Percentiles rank a stretch among this genome's conserved stretches.
Conservation (phyloP, 2,113 vertebrate genomes). For the Pelodiscus sinensis region DNA sequence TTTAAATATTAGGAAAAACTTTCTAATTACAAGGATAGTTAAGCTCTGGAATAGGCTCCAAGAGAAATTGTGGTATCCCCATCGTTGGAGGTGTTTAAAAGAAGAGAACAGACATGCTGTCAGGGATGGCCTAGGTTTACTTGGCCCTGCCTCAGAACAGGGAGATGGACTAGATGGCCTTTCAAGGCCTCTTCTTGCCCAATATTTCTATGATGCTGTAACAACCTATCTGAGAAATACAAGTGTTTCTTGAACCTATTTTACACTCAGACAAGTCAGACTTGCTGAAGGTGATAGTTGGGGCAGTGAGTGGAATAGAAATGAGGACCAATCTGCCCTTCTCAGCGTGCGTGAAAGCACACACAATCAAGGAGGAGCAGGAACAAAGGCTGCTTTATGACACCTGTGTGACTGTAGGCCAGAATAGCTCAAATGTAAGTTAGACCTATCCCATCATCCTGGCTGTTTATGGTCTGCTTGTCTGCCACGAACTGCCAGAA, state of each 20-base stretch:
- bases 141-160: not conserved
- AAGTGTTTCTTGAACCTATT: not conserved
- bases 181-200: not conserved
- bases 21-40: not conserved
- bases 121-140: not conserved
- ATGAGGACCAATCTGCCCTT: not conserved
- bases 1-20: not conserved
- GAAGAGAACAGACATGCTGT: not conserved
- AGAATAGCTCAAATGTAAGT: not conserved
- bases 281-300: not conserved
- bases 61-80: not conserved
- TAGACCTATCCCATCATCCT: not conserved
- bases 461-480: fast-evolving
- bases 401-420: not conserved
- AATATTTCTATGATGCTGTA: not conserved
- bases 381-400: not conserved
- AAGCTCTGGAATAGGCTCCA: not conserved
- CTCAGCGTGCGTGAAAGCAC: not conserved
- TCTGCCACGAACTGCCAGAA: not conserved
- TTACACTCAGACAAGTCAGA: not conserved
- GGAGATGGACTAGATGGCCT: not conserved
- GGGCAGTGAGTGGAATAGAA: not conserved
- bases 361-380: not conserved
- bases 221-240: not conserved
- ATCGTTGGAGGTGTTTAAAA: not conserved